Evolutionary conservation across 1,140 invertebrate species (phyloP).

Genomic region (Neotoxoptera formosana): DNA sequence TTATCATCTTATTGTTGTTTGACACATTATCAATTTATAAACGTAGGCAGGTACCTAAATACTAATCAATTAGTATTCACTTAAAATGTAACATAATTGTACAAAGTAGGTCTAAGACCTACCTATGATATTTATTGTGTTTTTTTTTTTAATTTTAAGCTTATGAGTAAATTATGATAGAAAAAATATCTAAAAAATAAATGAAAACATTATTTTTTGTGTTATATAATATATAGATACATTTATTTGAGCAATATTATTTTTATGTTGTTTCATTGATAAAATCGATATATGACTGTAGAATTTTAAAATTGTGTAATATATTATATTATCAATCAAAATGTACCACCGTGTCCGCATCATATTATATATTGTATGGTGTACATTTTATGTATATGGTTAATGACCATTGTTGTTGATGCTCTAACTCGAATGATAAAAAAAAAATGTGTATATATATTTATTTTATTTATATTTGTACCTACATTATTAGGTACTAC

Average conservation of each 20-base stretch:
- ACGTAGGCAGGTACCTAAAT: neutral
- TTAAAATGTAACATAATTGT: neutral
- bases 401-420: neutral
- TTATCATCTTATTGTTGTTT: neutral
- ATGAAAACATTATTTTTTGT: neutral
- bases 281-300: neutral
- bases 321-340: too few relatives aligned
- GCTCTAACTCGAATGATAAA: neutral
- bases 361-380: too few relatives aligned
- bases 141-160: neutral
- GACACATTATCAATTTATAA: neutral
- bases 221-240: neutral
- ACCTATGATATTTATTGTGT: neutral
- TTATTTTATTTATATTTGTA: neutral
- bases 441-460: neutral
- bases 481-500: neutral
- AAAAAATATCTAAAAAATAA: neutral
- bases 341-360: too few relatives aligned
- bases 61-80: neutral
- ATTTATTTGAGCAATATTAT: neutral
- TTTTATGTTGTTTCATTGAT: neutral
- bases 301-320: neutral
- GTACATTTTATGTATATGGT: neutral
- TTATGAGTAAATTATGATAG: too few relatives aligned
- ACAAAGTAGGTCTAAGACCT: neutral